Base-by-base conservation (phyloP, 2,797 vertebrate genomes). In the Hypotaenidia philippensis region DNA sequence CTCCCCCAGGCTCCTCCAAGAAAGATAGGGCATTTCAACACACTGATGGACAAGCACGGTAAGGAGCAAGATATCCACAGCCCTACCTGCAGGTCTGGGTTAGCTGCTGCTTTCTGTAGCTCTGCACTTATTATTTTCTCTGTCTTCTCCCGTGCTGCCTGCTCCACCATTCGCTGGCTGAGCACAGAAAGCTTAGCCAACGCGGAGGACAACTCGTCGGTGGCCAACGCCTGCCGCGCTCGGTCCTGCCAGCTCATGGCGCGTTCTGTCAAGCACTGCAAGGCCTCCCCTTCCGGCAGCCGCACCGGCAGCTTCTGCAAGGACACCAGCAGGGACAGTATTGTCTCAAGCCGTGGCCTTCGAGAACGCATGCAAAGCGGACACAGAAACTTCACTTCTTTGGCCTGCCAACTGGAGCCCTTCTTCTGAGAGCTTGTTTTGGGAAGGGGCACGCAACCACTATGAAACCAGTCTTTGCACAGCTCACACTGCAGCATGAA, bases 211-310 rank as follows among this genome's bases (percentile, higher is more conserved):
- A 99, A 97, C 96, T 99, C 99, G 0, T 99, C 99, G 0, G 99
- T 99, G 91, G 99, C 99, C 77, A 99, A 97, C 17, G 99, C 98
- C 96, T 99, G 99, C 31, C 99, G 99, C 0, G 99, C 99, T n/a
- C 99, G 98, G 94, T 99, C 99, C 98, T 99, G 99, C 99, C 99
- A 99, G 96, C 99, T 98, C 99, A 99, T 99, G 65, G 99, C 99
- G 29, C 99, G 98, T 97, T 99, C 99, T 0, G 99, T 99, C 97
- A 99, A 94, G 97, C 99, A 99, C 98, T 99, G 99, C 57, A 99
- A 97, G 0, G 99, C 99, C 88, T 99, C 99, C 17, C 99, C 99
- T 93, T 99, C 99, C 0, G 99, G 99, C 89, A 99, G 98, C 34
- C 99, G 98, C 34, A 99, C 99, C 0, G 99, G 99, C 80, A 99